Evolutionary conservation across 1,140 invertebrate species (phyloP), one percentile per base, ranked within the genome.

Genomic region (Anoplophora glabripennis): DNA sequence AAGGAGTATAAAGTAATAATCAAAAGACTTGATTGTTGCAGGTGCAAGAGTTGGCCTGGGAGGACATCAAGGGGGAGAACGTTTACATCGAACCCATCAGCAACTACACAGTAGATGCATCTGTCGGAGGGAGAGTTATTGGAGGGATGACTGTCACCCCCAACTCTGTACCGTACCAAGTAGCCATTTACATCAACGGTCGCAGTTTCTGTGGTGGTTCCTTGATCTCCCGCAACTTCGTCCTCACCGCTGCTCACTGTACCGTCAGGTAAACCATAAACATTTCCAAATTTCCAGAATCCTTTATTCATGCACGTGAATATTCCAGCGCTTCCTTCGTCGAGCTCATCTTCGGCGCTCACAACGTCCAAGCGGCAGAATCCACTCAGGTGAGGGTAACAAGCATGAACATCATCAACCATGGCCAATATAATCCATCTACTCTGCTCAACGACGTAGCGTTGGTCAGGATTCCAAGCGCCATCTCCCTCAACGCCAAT

Each of bases 361-460:
- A 59, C 49, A 52, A 59, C 12, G 41, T 47, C 3, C 45, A 17
- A 35, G 17, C 45, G 12, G 44, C 41, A 4, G 58, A 60, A 42
- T 14, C 52, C 14, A 54, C 58, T 11, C 58, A 60, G 38, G 28
- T 36, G 4, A 18, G 34, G 8, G 9, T 53, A 34, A 33, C 28
- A 12, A 33, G 37, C 28, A 11, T 9, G 0, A 17, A 2, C 34
- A 38, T 36, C 37, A 40, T 42, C 18, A 11, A 48, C 9, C 58
- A 60, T 40, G 5, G 15, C 12, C n/a, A 21, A 21, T 60, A 49
- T 38, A 47, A 14, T 8, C 4, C n/a, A n/a, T 11, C 8, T 35
- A 53, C 40, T 35, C 11, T 60, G 21, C 14, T 12, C 17, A 60
- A 60, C 44, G 58, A 60, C 28, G 28, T 60, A 17, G 49, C 58